These are phyloP conservation scores for Cirrhinus mrigala DNA, from an alignment of 2,797 vertebrate genomes.

Conservation along the genomic window DNA sequence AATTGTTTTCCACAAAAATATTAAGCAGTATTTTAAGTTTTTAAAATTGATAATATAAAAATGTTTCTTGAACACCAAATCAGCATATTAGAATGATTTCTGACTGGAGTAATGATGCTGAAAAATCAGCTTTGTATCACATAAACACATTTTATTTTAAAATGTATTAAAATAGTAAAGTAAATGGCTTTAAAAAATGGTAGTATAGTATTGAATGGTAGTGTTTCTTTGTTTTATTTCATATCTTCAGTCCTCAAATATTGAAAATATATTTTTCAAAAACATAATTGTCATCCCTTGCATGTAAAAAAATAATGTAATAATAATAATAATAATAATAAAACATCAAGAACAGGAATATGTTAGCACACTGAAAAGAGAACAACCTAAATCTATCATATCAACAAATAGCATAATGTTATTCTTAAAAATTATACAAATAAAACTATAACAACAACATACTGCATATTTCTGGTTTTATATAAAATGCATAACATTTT, in stretches of 20 bases:
- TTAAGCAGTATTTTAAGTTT: no score
- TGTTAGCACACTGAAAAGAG: not conserved
- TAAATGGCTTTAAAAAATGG: no score
- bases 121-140: no score
- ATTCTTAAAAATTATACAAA: not conserved
- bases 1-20: no score
- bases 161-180: no score
- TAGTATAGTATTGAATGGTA: not conserved
- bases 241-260: no score
- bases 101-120: no score
- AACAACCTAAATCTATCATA: not conserved
- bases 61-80: no score
- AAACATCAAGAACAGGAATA: not conserved
- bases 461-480: not conserved
- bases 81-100: no score
- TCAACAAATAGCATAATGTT: not conserved
- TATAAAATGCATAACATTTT: not conserved
- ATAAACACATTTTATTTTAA: no score
- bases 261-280: not conserved
- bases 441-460: not conserved
- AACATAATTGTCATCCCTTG: not conserved
- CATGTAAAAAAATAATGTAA: not conserved
- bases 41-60: no score
- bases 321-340: not conserved
- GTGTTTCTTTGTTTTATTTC: not conserved